Evolutionary conservation across 2,888 invertebrate species (phyloP).

Genomic region (Steinernema hermaphroditum): DNA sequence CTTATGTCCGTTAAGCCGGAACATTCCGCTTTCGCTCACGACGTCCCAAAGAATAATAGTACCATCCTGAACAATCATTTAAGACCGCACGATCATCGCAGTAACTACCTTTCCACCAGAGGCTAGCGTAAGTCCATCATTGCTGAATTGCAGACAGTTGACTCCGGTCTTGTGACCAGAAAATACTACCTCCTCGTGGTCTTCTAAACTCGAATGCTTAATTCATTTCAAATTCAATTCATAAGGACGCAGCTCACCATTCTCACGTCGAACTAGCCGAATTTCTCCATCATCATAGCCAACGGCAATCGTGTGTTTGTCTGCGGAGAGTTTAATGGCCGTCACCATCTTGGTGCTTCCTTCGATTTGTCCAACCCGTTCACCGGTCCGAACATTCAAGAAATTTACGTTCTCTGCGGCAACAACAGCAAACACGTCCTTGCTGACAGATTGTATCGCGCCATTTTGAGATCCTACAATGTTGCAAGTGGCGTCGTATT

Average conservation of each 20-base stretch:
- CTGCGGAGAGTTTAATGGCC: slow-evolving; percentile 77
- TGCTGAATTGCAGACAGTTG: slow-evolving; percentile 81
- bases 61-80: too few species aligned
- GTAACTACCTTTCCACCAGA: slow-evolving; percentile 80
- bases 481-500: slow-evolving; percentile 82
- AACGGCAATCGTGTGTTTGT: slow-evolving; percentile 80
- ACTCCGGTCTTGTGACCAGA: slow-evolving; percentile 84
- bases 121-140: slow-evolving; percentile 80
- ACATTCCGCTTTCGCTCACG: slow-evolving; percentile 85
- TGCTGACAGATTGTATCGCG: slow-evolving; percentile 79
- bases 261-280: slow-evolving; percentile 67
- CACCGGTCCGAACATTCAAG: slow-evolving; percentile 87
- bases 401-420: slow-evolving; percentile 89
- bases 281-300: slow-evolving; percentile 83
- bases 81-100: slow-evolving; percentile 28
- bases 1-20: slow-evolving; percentile 87
- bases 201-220: slow-evolving; percentile 33
- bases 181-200: slow-evolving; percentile 75
- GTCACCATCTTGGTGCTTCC: slow-evolving; percentile 76
- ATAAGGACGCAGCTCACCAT: slow-evolving; percentile 4
- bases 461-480: slow-evolving; percentile 77
- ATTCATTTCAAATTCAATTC: too few species aligned
- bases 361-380: slow-evolving; percentile 73
- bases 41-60: slow-evolving; percentile 93
- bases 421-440: slow-evolving; percentile 82